phyloP scores from a whole-genome alignment of 2,113 vertebrate species.

The Sphyrna mokarran region DNA sequence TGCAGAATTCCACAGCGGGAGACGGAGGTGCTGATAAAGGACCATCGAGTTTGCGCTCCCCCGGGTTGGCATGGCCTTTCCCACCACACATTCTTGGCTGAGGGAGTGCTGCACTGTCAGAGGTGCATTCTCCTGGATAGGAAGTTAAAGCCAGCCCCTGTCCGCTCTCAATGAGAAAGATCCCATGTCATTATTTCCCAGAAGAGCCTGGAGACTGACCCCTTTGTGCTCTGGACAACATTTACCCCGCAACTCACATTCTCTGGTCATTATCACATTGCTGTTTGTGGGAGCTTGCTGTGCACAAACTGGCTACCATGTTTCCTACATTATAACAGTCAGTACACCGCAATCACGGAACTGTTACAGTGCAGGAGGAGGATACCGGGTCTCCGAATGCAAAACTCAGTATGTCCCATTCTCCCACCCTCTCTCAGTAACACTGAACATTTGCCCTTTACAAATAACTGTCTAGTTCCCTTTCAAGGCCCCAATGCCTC shows the following conservation, averaged over 20 bases:
- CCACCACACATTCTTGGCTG: too few relatives aligned
- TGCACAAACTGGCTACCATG: neutral
- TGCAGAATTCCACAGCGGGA: neutral
- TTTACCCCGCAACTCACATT: neutral
- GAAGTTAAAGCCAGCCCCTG: neutral
- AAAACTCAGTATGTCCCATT: too few relatives aligned
- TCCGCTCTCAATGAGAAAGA: neutral
- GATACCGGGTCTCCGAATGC: too few relatives aligned
- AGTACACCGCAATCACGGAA: too few relatives aligned
- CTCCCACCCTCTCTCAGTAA: too few relatives aligned
- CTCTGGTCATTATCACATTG: neutral
- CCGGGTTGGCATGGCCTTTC: too few relatives aligned
- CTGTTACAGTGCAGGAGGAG: too few relatives aligned
- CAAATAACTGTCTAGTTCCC: too few relatives aligned
- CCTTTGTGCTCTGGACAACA: neutral
- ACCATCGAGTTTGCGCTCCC: too few relatives aligned
- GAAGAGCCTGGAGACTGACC: neutral
- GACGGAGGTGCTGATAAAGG: too few relatives aligned
- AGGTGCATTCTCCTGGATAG: neutral
- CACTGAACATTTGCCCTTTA: too few relatives aligned
- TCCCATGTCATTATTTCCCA: neutral
- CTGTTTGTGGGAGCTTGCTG: neutral
- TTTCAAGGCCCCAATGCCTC: too few relatives aligned
- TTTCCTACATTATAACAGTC: neutral
- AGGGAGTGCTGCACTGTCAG: neutral